Base-by-base conservation (phyloP, 2,888 invertebrate genomes). In the Cosmia trapezina region DNA sequence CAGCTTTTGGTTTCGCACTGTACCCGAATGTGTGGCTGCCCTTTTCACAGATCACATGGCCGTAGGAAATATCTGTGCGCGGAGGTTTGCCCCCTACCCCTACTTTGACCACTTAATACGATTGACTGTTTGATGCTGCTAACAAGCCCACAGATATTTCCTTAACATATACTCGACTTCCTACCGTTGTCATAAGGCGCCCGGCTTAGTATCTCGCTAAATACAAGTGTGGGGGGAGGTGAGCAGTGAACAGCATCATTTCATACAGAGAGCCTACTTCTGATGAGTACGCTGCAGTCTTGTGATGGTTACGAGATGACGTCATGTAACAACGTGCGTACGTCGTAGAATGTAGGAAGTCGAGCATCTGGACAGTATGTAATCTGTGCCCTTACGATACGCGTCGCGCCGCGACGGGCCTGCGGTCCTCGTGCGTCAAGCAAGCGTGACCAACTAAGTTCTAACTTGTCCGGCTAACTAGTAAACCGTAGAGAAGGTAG, bases 1-100 rank as follows among this genome's bases (percentile, higher is more conserved):
- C 91, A 92, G 93, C 93, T 93, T 93, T 92, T 92, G 93, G 93
- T 92, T 91, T 84, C 88, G 84, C 87, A 84, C 76, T 78, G 76
- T 78, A 75, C 82, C 81, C 78, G 75, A 70, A 78, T 77, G 80
- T 83, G 80, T 80, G 83, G 79, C 83, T 69, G 83, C 69, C 82
- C 80, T 66, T 59, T 63, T 60, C 67, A 64, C 73, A 66, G 78
- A 67, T 73, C 73, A 67, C 73, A 76, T 45, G 60, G 56, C 6
- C 14, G 12, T 17, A 19, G 33, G 43, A 63, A 81, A 83, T 79
- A 74, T 79, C 80, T 83, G 70, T 68, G 67, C 59, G 57, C 73
- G n/a, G 37, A 64, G 14, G 5, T 47, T 33, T 33, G 19, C 7
- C 62, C 22, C 62, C 60, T 64, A 56, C 11, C 17, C 45, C 51